Conservation (phyloP, 1,140 invertebrate genomes). For the Macrosteles quadrilineatus region DNA sequence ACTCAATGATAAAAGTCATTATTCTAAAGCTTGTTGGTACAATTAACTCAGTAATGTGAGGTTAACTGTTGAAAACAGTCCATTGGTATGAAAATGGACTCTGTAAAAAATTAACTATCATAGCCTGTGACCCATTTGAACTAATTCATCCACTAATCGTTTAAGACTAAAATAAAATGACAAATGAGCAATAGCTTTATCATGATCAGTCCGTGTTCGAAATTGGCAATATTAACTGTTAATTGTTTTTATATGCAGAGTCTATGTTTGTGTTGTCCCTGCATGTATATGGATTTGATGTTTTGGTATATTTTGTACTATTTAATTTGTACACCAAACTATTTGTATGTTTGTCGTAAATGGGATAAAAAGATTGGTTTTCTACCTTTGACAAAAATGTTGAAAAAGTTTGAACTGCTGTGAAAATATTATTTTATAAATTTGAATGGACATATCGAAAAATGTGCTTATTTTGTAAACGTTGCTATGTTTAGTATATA, state of each 20-base stretch:
- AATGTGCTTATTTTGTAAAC: not conserved
- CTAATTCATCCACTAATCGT: not conserved
- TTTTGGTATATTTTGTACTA: conserved; percentile 11
- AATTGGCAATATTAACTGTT: conserved; percentile 9
- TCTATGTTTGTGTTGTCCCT: not conserved
- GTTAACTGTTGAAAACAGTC: no score
- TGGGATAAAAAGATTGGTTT: not conserved
- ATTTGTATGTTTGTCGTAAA: not conserved
- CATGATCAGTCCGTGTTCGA: not conserved
- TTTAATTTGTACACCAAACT: not conserved
- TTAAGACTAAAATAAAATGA: not conserved
- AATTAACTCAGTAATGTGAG: no score
- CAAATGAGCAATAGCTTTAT: not conserved
- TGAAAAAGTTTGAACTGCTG: not conserved
- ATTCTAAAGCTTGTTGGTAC: no score
- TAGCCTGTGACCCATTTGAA: no score
- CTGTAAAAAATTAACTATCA: no score
- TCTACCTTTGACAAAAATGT: not conserved
- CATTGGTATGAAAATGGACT: no score
- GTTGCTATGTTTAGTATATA: no score
- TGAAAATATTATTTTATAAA: not conserved
- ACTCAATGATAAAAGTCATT: no score
- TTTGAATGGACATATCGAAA: conserved; percentile 6
- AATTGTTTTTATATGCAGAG: conserved; percentile 2
- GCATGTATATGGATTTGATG: not conserved